phyloP scores from a whole-genome alignment of 2,888 invertebrate species.

The Deroplatys truncata region DNA sequence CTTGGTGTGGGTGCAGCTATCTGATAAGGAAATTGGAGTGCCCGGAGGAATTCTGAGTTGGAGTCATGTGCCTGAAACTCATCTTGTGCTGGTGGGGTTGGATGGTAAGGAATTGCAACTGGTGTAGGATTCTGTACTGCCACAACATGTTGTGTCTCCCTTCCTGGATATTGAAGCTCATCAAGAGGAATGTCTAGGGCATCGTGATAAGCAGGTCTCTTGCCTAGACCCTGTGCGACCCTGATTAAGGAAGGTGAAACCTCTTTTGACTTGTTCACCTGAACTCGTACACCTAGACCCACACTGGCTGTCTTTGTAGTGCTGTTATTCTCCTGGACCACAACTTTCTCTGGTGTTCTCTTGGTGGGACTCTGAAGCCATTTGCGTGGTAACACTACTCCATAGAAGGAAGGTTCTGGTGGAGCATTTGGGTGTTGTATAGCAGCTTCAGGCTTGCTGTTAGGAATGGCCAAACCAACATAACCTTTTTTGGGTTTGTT shows the following conservation, averaged over 20 bases:
- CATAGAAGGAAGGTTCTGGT: neutral
- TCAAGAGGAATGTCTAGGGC: neutral
- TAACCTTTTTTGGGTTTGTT: neutral
- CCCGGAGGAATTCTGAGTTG: too few relatives aligned
- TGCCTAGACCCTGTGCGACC: neutral
- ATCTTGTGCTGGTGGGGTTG: too few relatives aligned
- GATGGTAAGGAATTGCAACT: neutral
- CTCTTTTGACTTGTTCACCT: neutral
- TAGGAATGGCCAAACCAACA: neutral
- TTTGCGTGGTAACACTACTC: neutral
- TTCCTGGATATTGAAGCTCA: neutral
- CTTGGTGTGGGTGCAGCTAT: neutral
- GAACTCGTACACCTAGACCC: neutral
- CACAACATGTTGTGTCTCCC: neutral
- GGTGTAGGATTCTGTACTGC: neutral
- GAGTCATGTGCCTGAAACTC: too few relatives aligned
- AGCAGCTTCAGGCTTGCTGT: neutral
- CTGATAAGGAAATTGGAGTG: neutral
- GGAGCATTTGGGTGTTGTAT: neutral
- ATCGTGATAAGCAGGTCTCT: neutral
- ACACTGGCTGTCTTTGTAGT: neutral
- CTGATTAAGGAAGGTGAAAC: neutral
- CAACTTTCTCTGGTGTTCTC: too few relatives aligned
- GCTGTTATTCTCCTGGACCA: neutral
- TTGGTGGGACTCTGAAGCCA: neutral